phyloP scores from a whole-genome alignment of 2,113 vertebrate species.

The Cairina moschata region DNA sequence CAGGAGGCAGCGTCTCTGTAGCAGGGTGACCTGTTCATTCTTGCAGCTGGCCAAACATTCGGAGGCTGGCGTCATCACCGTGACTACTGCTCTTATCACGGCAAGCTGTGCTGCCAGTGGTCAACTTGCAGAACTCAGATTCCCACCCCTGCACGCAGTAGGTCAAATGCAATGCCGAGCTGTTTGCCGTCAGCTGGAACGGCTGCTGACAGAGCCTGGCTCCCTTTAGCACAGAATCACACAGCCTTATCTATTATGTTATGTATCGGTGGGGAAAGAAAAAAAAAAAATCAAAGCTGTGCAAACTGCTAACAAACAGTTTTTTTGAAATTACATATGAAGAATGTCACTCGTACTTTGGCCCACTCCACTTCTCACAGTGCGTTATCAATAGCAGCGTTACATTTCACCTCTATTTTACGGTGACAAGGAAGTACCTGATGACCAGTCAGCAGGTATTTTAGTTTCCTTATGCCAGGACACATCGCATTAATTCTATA shows the following conservation, averaged over 20 bases:
- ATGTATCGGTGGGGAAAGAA: rapidly evolving
- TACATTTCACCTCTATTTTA: not conserved
- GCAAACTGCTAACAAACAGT: not conserved
- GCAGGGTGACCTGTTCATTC: constrained; percentile 21
- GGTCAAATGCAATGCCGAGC: not conserved
- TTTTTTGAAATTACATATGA: not conserved
- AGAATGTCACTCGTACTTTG: not conserved
- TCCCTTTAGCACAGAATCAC: not conserved
- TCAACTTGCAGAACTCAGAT: not conserved
- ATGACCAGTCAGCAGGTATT: not conserved
- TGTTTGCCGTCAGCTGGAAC: not conserved
- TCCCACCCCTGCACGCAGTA: not conserved
- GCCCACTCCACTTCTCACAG: not conserved
- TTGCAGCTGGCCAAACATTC: constrained; percentile 35
- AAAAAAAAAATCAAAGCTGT: not conserved
- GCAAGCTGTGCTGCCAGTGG: not conserved
- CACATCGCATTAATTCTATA: not conserved
- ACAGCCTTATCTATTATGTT: not conserved
- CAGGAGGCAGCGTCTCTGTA: not conserved
- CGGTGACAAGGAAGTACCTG: not conserved
- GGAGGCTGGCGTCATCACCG: constrained; percentile 19
- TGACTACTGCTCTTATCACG: not conserved
- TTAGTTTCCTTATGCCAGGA: not conserved
- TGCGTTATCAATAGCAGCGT: not conserved
- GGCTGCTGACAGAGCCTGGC: not conserved